A percentile compares a stretch with the other conserved stretches of the same genome.
Conservation (phyloP, 1,140 invertebrate genomes). For the Danaus melanippus region DNA sequence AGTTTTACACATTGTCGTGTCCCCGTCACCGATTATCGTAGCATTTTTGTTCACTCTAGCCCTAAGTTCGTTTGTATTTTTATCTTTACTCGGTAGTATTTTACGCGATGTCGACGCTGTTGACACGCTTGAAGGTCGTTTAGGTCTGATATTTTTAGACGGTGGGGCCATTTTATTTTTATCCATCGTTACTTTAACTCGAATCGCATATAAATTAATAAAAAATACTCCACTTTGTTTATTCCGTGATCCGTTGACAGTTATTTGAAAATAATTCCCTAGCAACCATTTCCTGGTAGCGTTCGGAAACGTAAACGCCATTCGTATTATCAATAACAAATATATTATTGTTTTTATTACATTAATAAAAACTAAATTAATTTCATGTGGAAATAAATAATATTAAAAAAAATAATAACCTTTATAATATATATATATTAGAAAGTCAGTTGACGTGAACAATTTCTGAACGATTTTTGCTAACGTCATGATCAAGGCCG, state of each 20-base stretch:
- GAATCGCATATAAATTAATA: conserved; percentile 2
- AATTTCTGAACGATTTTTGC: too few relatives aligned
- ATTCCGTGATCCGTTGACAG: conserved; percentile 12
- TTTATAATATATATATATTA: too few relatives aligned
- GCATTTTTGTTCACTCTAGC: conserved; percentile 29
- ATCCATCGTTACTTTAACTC: conserved; percentile 31
- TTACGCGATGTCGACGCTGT: conserved; percentile 19
- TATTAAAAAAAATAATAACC: too few relatives aligned
- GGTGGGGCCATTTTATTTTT: conserved; percentile 37
- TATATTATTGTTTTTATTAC: too few relatives aligned
- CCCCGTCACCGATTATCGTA: conserved; percentile 25
- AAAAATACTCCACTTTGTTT: conserved; percentile 6
- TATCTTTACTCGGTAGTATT: conserved; percentile 22
- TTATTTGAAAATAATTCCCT: conserved; percentile 7
- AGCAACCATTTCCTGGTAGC: too few relatives aligned
- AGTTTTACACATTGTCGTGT: conserved; percentile 31
- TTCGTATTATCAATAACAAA: too few relatives aligned
- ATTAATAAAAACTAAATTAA: too few relatives aligned
- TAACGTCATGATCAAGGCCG: too few relatives aligned
- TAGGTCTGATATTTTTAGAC: conserved; percentile 22
- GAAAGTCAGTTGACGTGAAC: too few relatives aligned
- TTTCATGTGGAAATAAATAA: too few relatives aligned
- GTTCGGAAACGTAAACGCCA: too few relatives aligned
- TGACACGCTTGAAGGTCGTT: conserved; percentile 26
- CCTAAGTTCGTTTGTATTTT: conserved; percentile 10